Base-by-base conservation (phyloP, 1,140 invertebrate genomes). In the Anastrepha obliqua region DNA sequence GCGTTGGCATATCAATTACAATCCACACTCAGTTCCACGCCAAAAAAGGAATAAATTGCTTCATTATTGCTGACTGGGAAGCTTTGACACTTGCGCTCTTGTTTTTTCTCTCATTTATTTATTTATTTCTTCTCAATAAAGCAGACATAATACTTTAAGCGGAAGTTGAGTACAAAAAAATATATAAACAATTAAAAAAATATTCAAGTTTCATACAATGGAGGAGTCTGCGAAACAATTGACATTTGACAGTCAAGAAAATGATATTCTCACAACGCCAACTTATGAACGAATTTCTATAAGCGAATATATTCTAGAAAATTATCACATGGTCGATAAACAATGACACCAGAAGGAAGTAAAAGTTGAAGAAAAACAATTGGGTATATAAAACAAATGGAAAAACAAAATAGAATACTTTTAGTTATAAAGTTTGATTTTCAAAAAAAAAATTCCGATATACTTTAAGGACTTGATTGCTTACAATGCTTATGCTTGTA, bases 1-100 rank as follows among this genome's bases (percentile, higher is more conserved):
- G 74, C 74, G 47, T 81, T 81, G 74, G 47, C 44, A 81, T 81
- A 81, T 81, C 74, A 81, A 81, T 81, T 81, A 81, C 74, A 81
- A 81, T 15, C 74, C 74, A 81, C 74, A 81, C 74, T 55, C 47
- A n/a, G 9, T 81, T 81, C 74, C 74, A 81, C 74, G 74, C 74
- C 74, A 81, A 81, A 81, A 81, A 81, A 81, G 74, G 74, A 81
- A 81, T 44, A 81, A 81, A 51, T 81, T 55, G 15, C 74, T 81
- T 81, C 17, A 81, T 81, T 81, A 81, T 81, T 81, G 74, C 74
- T 81, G 74, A 81, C 74, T 55, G 74, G 17, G 11, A 55, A 81
- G 74, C 74, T 81, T 81, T 81, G 74, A 81, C 74, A 81, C 47
- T 81, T 81, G 74, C 47, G 47, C 74, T n/a, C 47, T 81, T 15